Evolutionary conservation across 2,113 vertebrate species (phyloP).

Genomic region (Kryptolebias marmoratus): DNA sequence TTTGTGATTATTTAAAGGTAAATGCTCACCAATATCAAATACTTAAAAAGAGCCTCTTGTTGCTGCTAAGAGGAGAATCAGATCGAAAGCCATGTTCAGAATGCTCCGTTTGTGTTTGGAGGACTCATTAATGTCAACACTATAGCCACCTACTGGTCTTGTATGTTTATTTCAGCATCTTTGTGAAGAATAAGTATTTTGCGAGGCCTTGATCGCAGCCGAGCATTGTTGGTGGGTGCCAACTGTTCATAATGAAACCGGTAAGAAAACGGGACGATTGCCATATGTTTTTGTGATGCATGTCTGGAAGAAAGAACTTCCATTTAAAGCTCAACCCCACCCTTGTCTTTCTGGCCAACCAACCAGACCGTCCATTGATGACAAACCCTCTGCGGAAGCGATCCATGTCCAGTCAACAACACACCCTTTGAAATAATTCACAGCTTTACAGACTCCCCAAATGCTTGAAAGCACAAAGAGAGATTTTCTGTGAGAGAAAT

Average conservation of each 20-base stretch:
- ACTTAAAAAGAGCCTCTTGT: too few relatives aligned
- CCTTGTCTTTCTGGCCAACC: conserved; percentile 44
- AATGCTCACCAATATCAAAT: too few relatives aligned
- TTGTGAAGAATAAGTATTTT: not conserved
- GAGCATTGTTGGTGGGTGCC: conserved; percentile 17
- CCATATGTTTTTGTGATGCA: conserved; percentile 47
- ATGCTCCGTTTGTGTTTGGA: too few relatives aligned
- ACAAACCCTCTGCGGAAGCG: conserved; percentile 7
- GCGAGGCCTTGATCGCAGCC: too few relatives aligned
- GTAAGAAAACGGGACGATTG: conserved; percentile 23
- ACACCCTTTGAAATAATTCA: conserved; percentile 31
- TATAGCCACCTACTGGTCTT: too few relatives aligned
- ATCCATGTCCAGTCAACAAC: conserved; percentile 29
- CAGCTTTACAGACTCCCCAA: conserved; percentile 1
- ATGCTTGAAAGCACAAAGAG: not conserved
- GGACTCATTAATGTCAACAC: too few relatives aligned
- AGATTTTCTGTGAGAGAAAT: conserved; percentile 1
- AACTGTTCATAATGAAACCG: conserved; percentile 54
- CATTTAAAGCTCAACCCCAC: conserved; percentile 54
- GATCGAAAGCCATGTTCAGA: too few relatives aligned
- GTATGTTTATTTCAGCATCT: not conserved
- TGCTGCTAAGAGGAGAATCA: too few relatives aligned
- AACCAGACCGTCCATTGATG: conserved; percentile 24
- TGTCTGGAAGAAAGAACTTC: conserved; percentile 50
- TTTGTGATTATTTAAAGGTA: too few relatives aligned